phyloP scores from a whole-genome alignment of 2,113 vertebrate genomes.

The Chaetodon auriga region DNA sequence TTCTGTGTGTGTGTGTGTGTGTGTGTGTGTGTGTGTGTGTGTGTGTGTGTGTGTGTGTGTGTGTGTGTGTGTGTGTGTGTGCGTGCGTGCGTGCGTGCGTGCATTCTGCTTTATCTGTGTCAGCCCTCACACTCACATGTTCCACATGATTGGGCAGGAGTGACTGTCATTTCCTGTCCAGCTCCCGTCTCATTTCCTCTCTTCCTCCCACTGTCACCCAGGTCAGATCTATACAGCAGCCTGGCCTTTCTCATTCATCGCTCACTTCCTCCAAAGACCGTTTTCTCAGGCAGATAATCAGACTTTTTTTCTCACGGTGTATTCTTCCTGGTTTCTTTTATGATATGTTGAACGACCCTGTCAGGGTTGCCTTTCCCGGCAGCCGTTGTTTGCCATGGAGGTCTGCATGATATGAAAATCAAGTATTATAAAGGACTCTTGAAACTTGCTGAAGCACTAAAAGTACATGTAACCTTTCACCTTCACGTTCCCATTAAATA shows the following conservation, averaged over 20 bases:
- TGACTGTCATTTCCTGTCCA: slow-evolving; percentile 75
- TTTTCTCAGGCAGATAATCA: slow-evolving; percentile 59
- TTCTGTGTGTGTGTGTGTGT: not conserved
- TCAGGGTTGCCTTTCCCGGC: not conserved
- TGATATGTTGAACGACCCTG: not conserved
- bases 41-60: too few relatives aligned
- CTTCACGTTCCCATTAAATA: not conserved
- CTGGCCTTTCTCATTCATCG: slow-evolving; percentile 39
- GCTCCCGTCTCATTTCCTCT: slow-evolving; percentile 71
- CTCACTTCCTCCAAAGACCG: slow-evolving; percentile 47
- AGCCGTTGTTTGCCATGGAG: not conserved
- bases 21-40: too few relatives aligned
- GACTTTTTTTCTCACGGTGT: not conserved
- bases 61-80: too few relatives aligned
- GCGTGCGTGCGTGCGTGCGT: slow-evolving; percentile 12
- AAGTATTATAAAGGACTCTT: not conserved
- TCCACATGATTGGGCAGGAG: slow-evolving; percentile 67
- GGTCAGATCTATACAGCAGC: slow-evolving; percentile 67
- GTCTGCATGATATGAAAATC: not conserved
- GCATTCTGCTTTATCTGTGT: slow-evolving; percentile 16
- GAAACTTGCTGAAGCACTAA: not conserved
- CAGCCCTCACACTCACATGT: slow-evolving; percentile 56
- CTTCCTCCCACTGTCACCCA: slow-evolving; percentile 51
- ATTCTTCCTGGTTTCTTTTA: not conserved
- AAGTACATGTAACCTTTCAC: not conserved